phyloP scores from a whole-genome alignment of 2,888 invertebrate species.

The Ennomos quercinarius region DNA sequence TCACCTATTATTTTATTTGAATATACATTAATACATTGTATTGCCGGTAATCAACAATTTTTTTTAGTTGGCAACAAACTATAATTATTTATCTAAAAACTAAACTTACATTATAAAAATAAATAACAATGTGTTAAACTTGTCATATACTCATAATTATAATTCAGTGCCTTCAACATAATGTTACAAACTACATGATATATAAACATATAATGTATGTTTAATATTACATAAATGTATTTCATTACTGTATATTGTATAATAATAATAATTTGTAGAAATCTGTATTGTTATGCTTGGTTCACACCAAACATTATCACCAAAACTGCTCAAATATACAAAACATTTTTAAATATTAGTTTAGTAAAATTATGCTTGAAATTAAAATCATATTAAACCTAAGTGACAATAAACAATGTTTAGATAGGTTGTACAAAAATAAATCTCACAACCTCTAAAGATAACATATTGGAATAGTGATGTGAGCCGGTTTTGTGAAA shows the following conservation, averaged over 20 bases:
- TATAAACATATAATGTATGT: too few species aligned
- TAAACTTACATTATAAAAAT: conserved; percentile 70
- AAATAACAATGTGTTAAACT: conserved; percentile 77
- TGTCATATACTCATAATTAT: conserved; percentile 51
- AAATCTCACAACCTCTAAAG: too few species aligned
- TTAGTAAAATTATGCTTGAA: conserved; percentile 27
- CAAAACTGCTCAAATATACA: conserved; percentile 4
- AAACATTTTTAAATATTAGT: conserved; percentile 7
- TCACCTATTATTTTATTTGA: conserved; percentile 40
- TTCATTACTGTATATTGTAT: background rate
- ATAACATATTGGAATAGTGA: too few species aligned
- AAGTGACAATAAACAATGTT: too few species aligned
- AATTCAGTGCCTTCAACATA: conserved; percentile 23
- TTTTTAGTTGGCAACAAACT: conserved; percentile 14
- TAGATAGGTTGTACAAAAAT: too few species aligned
- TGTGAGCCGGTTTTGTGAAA: too few species aligned
- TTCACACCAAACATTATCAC: conserved; percentile 1
- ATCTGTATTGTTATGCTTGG: conserved; percentile 8
- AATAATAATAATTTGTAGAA: background rate
- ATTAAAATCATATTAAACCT: conserved; percentile 18
- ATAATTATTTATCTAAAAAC: conserved; percentile 35
- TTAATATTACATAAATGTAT: too few species aligned
- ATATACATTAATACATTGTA: conserved; percentile 24
- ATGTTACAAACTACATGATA: conserved; percentile 19
- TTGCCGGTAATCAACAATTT: conserved; percentile 13